Percentiles rank a stretch among this genome's conserved stretches.
phyloP scores from a whole-genome alignment of 23 tunicate species.

The Trididemnum nubilum region DNA sequence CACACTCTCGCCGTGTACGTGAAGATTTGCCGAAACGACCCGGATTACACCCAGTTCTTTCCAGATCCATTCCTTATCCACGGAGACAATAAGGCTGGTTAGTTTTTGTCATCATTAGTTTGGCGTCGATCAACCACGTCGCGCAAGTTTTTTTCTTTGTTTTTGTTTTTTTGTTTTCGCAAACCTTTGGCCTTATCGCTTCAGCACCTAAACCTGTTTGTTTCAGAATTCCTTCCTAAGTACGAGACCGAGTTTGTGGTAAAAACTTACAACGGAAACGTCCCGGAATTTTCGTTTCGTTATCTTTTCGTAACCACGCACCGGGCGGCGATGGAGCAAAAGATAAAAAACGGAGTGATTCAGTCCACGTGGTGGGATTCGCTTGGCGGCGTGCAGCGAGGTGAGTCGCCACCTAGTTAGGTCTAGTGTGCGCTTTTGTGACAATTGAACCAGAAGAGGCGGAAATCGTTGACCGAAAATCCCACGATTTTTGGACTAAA shows the following conservation, averaged over 20 bases:
- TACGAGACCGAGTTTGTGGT: slow-evolving; percentile 42
- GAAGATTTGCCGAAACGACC: slow-evolving; percentile 55
- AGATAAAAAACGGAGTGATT: slow-evolving; percentile 18
- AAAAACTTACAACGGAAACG: slow-evolving; percentile 40
- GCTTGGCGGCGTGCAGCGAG: slow-evolving; percentile 34
- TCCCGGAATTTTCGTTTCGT: slow-evolving; percentile 15
- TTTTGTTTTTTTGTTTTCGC: too few species aligned
- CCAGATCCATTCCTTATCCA: slow-evolving; percentile 36
- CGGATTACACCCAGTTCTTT: slow-evolving; percentile 48
- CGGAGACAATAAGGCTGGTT: slow-evolving; percentile 59
- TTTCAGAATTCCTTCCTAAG: slow-evolving; percentile 53
- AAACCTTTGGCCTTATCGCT: too few species aligned
- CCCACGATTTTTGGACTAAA: neutral
- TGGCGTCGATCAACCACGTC: neutral
- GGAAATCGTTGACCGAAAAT: too few species aligned
- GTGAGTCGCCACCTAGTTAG: slow-evolving; percentile 55
- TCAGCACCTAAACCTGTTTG: too few species aligned
- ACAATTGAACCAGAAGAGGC: too few species aligned
- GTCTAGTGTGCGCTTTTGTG: too few species aligned
- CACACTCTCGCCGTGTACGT: slow-evolving; percentile 51
- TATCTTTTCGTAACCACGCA: slow-evolving; percentile 58
- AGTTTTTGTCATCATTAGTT: neutral
- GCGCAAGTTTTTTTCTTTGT: too few species aligned
- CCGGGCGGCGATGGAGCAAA: slow-evolving; percentile 64
- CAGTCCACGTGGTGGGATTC: slow-evolving; percentile 72